Evolutionary conservation across 2,888 invertebrate genomes (phyloP), one percentile per base, ranked within the genome.

Genomic region (Pandemis heparana): DNA sequence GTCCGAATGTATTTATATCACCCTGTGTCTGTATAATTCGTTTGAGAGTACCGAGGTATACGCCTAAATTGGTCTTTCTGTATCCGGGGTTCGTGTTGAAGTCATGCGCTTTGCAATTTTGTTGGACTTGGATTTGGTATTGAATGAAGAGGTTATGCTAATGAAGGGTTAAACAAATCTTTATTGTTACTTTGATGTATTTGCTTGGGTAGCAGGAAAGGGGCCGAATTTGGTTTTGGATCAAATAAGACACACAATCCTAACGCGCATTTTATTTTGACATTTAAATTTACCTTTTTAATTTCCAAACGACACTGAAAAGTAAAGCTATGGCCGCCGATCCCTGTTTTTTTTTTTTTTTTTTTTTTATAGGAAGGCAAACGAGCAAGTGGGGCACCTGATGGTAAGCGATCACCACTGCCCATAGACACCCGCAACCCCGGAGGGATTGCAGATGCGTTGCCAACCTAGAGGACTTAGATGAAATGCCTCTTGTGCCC

Each of bases 1-100:
- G 67, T 70, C 64, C 62, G 39, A 71, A 73, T 59, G 63, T 73
- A 64, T 73, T 69, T 68, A 69, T 73, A 48, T 68, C 66, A 67
- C 41, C 62, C 62, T 41, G 48, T 63, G 43, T 72, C 68, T 73
- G 68, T 68, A 62, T 63, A 64, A 68, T 73, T 68, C 63, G 73
- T 68, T 68, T 69, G 39, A 67, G 56, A 59, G 67, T 32, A 62
- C 53, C 23, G 51, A 5, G n/a, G 43, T 61, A 46, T 16, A 66
- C 53, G n/a, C 38, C 68, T 63, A 62, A 67, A 56, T 43, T 38
- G 68, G 56, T 18, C 68, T n/a, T 62, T 68, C 62, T 1, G 53
- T 32, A 38, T 46, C 72, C 72, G 64, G 63, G 63, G 23, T 12
- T 56, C 38, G 41, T 68, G 64, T 68, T 59, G 68, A 69, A 59